phyloP scores from a whole-genome alignment of 2,888 invertebrate species.

The Pseudanteris insignis region DNA sequence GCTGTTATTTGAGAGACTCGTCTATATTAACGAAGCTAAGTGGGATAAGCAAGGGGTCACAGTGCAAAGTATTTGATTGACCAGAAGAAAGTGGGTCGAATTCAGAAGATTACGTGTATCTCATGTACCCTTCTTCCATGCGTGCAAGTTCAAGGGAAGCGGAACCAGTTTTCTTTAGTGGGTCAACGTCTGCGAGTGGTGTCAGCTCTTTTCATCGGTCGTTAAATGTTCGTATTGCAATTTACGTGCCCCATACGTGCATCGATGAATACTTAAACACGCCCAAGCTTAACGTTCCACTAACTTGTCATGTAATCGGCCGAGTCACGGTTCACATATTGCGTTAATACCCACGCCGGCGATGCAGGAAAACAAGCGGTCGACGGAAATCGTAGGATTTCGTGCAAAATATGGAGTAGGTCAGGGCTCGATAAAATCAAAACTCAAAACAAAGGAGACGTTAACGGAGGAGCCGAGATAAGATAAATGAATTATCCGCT shows the following conservation, averaged over 20 bases:
- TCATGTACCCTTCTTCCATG: conserved; percentile 41
- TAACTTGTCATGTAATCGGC: conserved; percentile 30
- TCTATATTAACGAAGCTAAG: conserved; percentile 22
- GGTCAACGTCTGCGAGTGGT: conserved; percentile 61
- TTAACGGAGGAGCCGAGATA: neutral
- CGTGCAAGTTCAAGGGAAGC: conserved; percentile 58
- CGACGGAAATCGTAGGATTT: conserved; percentile 9
- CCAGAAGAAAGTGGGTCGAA: conserved; percentile 65
- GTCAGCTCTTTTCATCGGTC: conserved; percentile 47
- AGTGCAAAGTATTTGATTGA: conserved; percentile 52
- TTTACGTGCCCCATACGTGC: conserved; percentile 35
- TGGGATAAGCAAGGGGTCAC: conserved; percentile 60
- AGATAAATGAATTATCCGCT: too few species aligned
- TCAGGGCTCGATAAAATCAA: conserved; percentile 31
- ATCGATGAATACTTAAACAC: conserved; percentile 35
- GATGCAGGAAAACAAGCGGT: conserved; percentile 8
- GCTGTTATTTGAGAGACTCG: conserved; percentile 15
- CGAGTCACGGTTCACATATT: conserved; percentile 37
- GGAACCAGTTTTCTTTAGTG: conserved; percentile 65
- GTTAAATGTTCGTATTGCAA: conserved; percentile 41
- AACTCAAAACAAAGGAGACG: conserved; percentile 8
- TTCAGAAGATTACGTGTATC: conserved; percentile 55
- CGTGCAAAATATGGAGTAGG: conserved; percentile 26
- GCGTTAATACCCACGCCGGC: conserved; percentile 13
- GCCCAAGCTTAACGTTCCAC: conserved; percentile 23